phyloP scores from a whole-genome alignment of 2,113 vertebrate species.

The Lathamus discolor region DNA sequence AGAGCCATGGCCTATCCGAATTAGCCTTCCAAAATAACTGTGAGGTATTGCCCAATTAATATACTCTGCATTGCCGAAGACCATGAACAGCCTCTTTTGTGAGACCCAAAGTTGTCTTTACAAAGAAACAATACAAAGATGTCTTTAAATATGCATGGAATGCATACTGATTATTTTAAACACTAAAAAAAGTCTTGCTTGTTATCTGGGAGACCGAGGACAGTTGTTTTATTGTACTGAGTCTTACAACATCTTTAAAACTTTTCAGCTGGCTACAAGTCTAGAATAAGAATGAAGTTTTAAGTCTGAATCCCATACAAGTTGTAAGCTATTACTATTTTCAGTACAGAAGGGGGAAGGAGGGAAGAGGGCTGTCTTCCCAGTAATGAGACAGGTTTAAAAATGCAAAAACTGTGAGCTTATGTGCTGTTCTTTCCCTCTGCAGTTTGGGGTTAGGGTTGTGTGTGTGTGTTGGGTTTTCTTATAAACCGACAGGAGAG shows the following conservation, averaged over 20 bases:
- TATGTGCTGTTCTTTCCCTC: not conserved
- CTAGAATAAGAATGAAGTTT: not conserved
- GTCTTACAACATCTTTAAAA: not conserved
- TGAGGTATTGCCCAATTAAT: not conserved
- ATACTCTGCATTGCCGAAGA: not conserved
- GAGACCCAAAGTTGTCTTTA: not conserved
- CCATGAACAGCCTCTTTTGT: not conserved
- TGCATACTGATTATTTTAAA: not conserved
- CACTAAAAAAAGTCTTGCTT: not conserved
- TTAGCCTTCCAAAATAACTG: conserved; percentile 9
- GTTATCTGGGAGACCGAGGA: not conserved
- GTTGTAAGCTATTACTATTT: not conserved
- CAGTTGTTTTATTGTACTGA: not conserved
- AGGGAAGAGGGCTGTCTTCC: not conserved
- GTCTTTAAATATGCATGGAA: conserved; percentile 8
- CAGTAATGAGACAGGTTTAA: not conserved
- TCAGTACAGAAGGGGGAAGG: not conserved
- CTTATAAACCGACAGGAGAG: not conserved
- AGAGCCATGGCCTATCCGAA: not conserved
- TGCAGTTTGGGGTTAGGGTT: accelerated
- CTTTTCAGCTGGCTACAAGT: not conserved
- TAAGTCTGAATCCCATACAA: not conserved
- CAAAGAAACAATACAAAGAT: not conserved
- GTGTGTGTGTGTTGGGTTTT: not conserved
- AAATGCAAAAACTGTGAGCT: not conserved